A percentile compares a stretch with the other conserved stretches of the same genome.
Conservation (phyloP, 2,113 vertebrate genomes). For the Raja brachyura region DNA sequence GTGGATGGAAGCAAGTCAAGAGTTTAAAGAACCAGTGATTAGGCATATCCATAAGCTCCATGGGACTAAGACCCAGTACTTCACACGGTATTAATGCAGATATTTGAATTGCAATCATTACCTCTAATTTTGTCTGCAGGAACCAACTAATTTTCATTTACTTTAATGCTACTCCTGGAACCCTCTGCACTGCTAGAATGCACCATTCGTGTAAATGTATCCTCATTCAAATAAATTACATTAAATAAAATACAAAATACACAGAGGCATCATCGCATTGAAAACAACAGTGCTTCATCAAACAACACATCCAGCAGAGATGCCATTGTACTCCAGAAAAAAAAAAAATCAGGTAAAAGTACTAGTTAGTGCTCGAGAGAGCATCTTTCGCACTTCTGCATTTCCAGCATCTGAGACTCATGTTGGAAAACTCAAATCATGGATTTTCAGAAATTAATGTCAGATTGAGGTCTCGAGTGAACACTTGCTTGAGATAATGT, state of each 20-base stretch:
- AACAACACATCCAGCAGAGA: not conserved
- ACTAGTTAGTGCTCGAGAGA: not conserved
- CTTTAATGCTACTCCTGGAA: not conserved
- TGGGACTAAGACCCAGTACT: too few relatives aligned
- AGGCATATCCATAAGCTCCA: not conserved
- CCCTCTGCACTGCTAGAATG: not conserved
- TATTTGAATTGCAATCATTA: not conserved
- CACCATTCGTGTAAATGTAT: not conserved
- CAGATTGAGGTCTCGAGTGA: not conserved
- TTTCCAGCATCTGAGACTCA: not conserved
- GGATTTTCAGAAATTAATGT: slow-evolving; percentile 3
- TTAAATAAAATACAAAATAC: slow-evolving; percentile 14
- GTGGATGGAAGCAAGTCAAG: not conserved
- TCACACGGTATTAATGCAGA: not conserved
- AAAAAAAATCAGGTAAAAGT: not conserved
- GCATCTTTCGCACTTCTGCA: not conserved
- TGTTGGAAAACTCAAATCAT: not conserved
- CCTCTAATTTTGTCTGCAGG: too few relatives aligned
- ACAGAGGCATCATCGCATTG: not conserved
- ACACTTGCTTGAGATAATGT: not conserved
- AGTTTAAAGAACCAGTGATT: not conserved
- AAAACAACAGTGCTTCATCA: not conserved
- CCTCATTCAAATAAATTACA: not conserved
- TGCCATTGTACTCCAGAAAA: not conserved
- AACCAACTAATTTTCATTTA: not conserved